Conservation (phyloP, 2,113 vertebrate species). For the Heloderma charlesbogerti region DNA sequence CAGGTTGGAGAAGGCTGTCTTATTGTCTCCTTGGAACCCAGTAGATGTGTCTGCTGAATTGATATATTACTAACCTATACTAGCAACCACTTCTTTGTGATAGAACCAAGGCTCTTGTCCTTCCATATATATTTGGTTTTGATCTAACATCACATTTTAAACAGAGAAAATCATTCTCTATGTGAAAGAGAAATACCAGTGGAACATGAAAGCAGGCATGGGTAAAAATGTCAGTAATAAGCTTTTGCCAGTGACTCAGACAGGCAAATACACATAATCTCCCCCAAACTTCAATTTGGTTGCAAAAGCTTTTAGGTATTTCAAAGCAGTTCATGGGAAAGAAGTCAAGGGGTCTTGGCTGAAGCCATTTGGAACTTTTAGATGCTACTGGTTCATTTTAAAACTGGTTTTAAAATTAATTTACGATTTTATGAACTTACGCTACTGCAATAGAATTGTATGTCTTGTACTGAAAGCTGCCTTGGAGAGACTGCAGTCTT, state of each 20-base stretch:
- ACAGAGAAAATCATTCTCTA: neutral
- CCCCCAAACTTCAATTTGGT: neutral
- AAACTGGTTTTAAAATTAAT: too few relatives aligned
- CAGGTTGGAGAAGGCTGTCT: too few relatives aligned
- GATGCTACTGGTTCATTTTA: neutral
- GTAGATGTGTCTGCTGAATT: neutral
- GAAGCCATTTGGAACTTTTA: neutral
- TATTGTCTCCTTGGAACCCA: neutral
- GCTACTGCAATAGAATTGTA: too few relatives aligned
- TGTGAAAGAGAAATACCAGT: neutral
- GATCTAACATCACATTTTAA: neutral
- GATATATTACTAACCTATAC: neutral
- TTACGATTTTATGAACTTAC: too few relatives aligned
- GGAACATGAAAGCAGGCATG: slow-evolving; percentile 24
- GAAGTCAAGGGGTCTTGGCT: accelerated
- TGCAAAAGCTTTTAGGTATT: slow-evolving; percentile 34
- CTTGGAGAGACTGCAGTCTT: too few relatives aligned
- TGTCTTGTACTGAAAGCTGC: too few relatives aligned
- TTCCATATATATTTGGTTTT: neutral
- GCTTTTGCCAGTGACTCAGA: slow-evolving; percentile 38
- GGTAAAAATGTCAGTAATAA: slow-evolving; percentile 26
- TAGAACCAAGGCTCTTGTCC: neutral
- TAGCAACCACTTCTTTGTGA: neutral
- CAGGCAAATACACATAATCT: slow-evolving; percentile 40
- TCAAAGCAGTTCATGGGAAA: accelerated